phyloP scores from a whole-genome alignment of 2,797 vertebrate genomes.

The Cichlasoma orientale region DNA sequence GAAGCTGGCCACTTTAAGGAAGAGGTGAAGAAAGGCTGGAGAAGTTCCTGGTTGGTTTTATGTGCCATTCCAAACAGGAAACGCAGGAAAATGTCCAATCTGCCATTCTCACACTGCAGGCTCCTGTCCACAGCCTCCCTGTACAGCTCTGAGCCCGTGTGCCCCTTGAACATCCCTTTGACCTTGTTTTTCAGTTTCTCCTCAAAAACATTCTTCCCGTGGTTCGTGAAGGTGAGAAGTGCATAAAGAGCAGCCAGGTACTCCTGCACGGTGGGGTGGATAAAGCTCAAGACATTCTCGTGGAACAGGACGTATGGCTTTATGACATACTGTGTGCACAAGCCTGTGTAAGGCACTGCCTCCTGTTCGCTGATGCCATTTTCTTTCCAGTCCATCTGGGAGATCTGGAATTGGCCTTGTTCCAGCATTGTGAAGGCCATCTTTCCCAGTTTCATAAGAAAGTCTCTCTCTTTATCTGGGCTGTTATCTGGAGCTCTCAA shows the following conservation, averaged over 20 bases:
- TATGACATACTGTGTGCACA: slow-evolving; percentile 67
- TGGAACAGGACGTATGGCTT: slow-evolving; percentile 54
- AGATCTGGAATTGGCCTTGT: slow-evolving; percentile 46
- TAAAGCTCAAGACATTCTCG: slow-evolving; percentile 69
- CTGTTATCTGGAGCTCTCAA: slow-evolving; percentile 17
- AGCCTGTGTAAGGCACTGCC: slow-evolving; percentile 59
- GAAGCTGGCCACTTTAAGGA: slow-evolving; percentile 20
- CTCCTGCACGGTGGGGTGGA: slow-evolving; percentile 82
- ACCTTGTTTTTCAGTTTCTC: slow-evolving; percentile 36
- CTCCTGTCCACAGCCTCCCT: slow-evolving; percentile 70
- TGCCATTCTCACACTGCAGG: slow-evolving; percentile 53
- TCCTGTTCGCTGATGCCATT: slow-evolving; percentile 3
- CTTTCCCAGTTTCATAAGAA: slow-evolving; percentile 74
- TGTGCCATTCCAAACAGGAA: slow-evolving; percentile 77
- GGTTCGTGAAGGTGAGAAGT: slow-evolving; percentile 64
- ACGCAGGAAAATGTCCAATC: slow-evolving; percentile 75
- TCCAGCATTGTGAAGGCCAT: slow-evolving; percentile 73
- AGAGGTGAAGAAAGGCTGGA: slow-evolving; percentile 46
- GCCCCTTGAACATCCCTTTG: slow-evolving; percentile 31
- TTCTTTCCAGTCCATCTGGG: slow-evolving; percentile 44
- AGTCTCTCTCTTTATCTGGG: slow-evolving; percentile 34
- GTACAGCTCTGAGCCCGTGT: slow-evolving; percentile 51
- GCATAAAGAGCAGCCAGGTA: slow-evolving; percentile 79
- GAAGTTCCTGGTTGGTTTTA: slow-evolving; percentile 64
- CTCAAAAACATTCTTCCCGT: slow-evolving; percentile 66